These are phyloP conservation scores for Ametastegia equiseti DNA, from an alignment of 2,888 invertebrate genomes.

Conservation along the genomic window DNA sequence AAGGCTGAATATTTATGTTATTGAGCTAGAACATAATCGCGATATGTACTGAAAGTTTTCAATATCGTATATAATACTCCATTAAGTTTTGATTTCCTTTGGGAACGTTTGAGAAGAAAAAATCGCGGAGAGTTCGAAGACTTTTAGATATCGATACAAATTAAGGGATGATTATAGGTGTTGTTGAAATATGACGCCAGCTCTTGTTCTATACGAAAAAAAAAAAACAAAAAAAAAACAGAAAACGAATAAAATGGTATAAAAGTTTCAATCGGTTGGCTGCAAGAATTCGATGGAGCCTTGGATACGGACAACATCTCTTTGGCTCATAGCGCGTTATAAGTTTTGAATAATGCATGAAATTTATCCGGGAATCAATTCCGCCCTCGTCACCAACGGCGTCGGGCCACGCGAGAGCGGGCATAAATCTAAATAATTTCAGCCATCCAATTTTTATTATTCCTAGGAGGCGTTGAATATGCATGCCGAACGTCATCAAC, in stretches of 20 bases:
- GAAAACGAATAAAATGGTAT: neutral
- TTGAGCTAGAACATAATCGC: no score
- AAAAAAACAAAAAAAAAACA: neutral
- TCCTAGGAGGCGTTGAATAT: conserved; percentile 66
- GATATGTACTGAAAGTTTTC: no score
- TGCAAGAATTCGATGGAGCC: conserved; percentile 21
- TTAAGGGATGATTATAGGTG: no score
- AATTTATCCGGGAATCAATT: conserved; percentile 73
- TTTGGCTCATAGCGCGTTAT: conserved; percentile 42
- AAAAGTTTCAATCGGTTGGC: conserved; percentile 22
- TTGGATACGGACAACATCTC: conserved; percentile 36
- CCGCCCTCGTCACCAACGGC: conserved; percentile 68
- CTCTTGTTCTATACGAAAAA: neutral
- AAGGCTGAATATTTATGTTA: no score
- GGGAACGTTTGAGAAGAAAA: no score
- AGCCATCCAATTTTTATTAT: conserved; percentile 71
- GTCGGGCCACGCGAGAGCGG: conserved; percentile 69
- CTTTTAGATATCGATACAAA: no score
- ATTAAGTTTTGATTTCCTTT: no score
- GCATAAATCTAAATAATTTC: conserved; percentile 75
- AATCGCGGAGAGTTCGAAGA: no score
- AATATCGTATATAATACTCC: no score
- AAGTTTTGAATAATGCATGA: conserved; percentile 73
- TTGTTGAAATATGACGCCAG: no score
- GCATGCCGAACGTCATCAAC: conserved; percentile 60